Conservation (phyloP, 2,888 invertebrate species). For the Ligdia adustata region DNA sequence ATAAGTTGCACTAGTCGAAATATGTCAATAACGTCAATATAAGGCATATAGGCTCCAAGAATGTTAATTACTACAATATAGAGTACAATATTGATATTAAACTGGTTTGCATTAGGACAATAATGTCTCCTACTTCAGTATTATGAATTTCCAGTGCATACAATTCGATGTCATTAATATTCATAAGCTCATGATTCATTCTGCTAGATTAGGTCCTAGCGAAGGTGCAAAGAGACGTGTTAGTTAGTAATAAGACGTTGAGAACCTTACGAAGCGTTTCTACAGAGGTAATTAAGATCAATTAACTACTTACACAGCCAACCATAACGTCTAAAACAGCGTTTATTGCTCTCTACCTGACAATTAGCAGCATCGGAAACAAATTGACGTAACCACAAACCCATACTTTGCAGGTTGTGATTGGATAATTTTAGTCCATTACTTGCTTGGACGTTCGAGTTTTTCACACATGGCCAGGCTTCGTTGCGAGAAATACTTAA, state of each 20-base stretch:
- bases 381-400: conserved; percentile 19
- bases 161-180: conserved; percentile 7
- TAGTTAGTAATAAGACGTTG: conserved; percentile 16
- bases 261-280: conserved; percentile 19
- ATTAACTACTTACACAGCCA: conserved; percentile 30
- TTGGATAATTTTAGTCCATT: conserved; percentile 22
- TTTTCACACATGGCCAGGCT: conserved; percentile 15
- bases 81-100: too few species aligned
- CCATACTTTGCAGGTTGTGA: conserved; percentile 16
- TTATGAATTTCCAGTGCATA: not conserved
- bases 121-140: too few species aligned
- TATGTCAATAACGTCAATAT: conserved; percentile 10
- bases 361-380: conserved; percentile 18
- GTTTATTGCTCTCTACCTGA: conserved; percentile 25
- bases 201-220: conserved; percentile 10
- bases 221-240: conserved; percentile 19
- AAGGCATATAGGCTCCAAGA: too few species aligned
- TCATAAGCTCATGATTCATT: conserved; percentile 9
- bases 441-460: conserved; percentile 10
- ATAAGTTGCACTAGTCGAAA: conserved; percentile 10
- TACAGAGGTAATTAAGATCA: conserved; percentile 31
- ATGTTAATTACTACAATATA: too few species aligned
- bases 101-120: too few species aligned
- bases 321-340: conserved; percentile 26
- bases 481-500: conserved; percentile 18